Conservation (phyloP, 2,113 vertebrate species). For the Falcunculus frontatus region DNA sequence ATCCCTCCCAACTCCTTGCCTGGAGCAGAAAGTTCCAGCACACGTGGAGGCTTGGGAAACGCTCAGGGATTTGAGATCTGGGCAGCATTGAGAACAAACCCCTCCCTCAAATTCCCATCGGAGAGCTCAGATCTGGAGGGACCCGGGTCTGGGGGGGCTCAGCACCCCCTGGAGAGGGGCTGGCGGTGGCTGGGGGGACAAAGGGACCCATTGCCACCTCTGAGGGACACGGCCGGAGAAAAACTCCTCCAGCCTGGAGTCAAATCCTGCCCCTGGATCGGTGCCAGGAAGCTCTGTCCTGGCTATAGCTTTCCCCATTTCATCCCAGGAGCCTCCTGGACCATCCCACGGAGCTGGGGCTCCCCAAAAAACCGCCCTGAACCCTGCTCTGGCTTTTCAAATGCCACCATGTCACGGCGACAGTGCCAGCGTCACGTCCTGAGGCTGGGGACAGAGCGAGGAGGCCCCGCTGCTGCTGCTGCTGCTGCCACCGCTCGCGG, state of each 20-base stretch:
- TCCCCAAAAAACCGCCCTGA: neutral
- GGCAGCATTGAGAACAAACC: neutral
- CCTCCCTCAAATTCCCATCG: neutral
- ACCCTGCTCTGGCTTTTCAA: neutral
- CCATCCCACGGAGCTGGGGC: neutral
- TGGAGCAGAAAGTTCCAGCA: neutral
- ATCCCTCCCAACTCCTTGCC: neutral
- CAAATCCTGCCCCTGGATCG: rapidly evolving
- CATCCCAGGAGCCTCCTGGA: neutral
- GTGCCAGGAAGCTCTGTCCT: neutral
- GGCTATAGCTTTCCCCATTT: neutral
- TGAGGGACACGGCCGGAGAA: neutral
- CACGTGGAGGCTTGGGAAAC: neutral
- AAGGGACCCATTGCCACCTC: neutral
- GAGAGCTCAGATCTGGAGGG: rapidly evolving
- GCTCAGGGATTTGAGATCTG: neutral
- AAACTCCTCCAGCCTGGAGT: neutral
- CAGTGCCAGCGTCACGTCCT: neutral
- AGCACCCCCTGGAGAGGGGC: neutral
- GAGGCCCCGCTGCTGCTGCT: neutral
- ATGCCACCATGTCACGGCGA: rapidly evolving
- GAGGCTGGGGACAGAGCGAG: neutral
- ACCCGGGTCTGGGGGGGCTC: rapidly evolving
- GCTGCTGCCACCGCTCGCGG: neutral
- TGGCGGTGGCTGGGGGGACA: neutral